Evolutionary conservation across 2,113 vertebrate species (phyloP).

Genomic region (Scalopus aquaticus): DNA sequence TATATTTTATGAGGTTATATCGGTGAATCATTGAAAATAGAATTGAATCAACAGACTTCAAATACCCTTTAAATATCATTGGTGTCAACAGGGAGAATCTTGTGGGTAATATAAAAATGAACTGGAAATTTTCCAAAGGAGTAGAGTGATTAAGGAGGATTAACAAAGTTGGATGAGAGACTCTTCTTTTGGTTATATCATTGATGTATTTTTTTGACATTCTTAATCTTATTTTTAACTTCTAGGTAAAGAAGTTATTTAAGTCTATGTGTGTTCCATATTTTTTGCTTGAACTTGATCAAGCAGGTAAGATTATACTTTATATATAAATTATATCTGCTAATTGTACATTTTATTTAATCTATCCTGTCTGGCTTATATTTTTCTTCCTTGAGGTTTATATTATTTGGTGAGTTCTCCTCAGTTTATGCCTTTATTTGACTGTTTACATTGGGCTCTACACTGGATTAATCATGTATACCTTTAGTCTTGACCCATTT

Average conservation of each 20-base stretch:
- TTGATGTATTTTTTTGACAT: background rate
- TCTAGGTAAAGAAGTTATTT: constrained; percentile 78
- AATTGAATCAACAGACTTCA: constrained; percentile 30
- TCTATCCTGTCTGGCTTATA: background rate
- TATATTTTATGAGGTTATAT: constrained; percentile 6
- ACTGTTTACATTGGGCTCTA: background rate
- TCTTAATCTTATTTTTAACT: background rate
- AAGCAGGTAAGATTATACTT: constrained; percentile 71
- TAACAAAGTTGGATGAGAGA: background rate
- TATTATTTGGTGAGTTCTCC: background rate
- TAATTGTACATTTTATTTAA: background rate
- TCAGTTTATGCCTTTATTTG: background rate
- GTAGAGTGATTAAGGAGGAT: background rate
- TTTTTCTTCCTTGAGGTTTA: background rate
- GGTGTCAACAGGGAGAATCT: background rate
- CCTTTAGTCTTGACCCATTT: background rate
- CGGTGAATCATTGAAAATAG: constrained; percentile 28
- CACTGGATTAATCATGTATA: background rate
- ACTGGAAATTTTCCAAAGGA: background rate
- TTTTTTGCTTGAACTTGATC: constrained; percentile 75
- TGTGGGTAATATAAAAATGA: background rate
- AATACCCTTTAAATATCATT: constrained; percentile 1
- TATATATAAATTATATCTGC: background rate
- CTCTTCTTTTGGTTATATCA: background rate
- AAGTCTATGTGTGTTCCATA: constrained; percentile 68